Evolutionary conservation across 2,113 vertebrate species (phyloP).

Genomic region (Prochilodus magdalenae): DNA sequence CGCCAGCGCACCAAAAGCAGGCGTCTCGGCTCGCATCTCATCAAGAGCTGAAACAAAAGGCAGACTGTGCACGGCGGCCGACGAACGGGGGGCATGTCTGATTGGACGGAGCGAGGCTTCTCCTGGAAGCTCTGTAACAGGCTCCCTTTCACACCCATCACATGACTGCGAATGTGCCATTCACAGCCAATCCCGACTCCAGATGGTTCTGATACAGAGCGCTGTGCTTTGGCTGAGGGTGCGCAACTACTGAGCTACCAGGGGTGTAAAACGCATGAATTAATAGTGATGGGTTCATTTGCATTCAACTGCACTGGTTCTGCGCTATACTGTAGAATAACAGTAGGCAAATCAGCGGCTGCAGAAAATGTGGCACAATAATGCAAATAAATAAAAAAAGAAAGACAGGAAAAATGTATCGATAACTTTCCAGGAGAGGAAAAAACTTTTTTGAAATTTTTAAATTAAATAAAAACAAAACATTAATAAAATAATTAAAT

Average conservation of each 20-base stretch:
- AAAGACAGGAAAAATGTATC: neutral
- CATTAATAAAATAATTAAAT: too few species aligned
- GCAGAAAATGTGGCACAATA: too few species aligned
- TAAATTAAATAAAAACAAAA: too few species aligned
- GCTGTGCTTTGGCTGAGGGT: neutral
- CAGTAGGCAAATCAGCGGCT: too few species aligned
- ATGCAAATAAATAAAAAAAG: neutral
- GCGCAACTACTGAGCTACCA: neutral
- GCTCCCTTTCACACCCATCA: conserved; percentile 22
- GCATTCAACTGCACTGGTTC: too few species aligned
- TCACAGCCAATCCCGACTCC: conserved; percentile 9
- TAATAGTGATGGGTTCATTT: neutral
- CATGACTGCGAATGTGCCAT: conserved; percentile 9
- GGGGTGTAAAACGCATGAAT: neutral
- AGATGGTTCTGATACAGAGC: conserved; percentile 17
- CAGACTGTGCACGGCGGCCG: conserved; percentile 12
- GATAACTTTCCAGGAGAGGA: too few species aligned
- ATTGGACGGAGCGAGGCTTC: neutral
- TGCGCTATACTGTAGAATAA: too few species aligned
- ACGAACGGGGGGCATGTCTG: neutral
- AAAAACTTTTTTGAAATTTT: too few species aligned
- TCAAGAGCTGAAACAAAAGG: conserved; percentile 28
- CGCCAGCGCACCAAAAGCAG: neutral
- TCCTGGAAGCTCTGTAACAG: conserved; percentile 8
- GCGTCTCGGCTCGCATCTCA: conserved; percentile 32